These are phyloP conservation scores for Uria aalge DNA, from an alignment of 2,113 vertebrate genomes.

Conservation along the genomic window DNA sequence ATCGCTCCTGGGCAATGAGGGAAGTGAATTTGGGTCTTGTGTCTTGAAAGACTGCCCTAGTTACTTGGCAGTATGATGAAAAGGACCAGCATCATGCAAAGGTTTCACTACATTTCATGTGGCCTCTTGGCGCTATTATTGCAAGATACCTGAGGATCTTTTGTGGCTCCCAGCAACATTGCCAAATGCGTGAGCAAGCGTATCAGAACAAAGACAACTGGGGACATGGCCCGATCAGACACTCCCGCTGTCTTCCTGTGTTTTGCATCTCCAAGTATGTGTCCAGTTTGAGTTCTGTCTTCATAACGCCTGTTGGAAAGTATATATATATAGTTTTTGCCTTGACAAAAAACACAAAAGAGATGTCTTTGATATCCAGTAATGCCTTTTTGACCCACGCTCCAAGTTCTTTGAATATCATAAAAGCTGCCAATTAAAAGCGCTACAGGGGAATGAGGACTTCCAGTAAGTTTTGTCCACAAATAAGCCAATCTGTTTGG, in stretches of 20 bases:
- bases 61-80: neutral
- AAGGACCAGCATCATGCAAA: neutral
- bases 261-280: conserved; percentile 77
- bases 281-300: conserved; percentile 88
- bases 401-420: neutral
- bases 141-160: conserved; percentile 73
- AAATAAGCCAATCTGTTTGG: neutral
- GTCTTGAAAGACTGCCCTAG: neutral
- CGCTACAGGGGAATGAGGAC: neutral
- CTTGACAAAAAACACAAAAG: neutral
- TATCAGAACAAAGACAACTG: conserved; percentile 73
- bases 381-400: neutral
- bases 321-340: neutral
- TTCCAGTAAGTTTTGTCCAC: neutral
- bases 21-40: neutral
- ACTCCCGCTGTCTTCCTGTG: conserved; percentile 59
- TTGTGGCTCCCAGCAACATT: conserved; percentile 81
- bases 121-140: neutral
- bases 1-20: neutral
- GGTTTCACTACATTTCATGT: neutral
- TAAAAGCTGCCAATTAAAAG: neutral
- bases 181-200: conserved; percentile 87
- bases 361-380: neutral
- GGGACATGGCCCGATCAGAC: conserved; percentile 80
- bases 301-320: neutral